phyloP scores from a whole-genome alignment of 2,888 invertebrate species.

The Dorcus parallelipipedus region DNA sequence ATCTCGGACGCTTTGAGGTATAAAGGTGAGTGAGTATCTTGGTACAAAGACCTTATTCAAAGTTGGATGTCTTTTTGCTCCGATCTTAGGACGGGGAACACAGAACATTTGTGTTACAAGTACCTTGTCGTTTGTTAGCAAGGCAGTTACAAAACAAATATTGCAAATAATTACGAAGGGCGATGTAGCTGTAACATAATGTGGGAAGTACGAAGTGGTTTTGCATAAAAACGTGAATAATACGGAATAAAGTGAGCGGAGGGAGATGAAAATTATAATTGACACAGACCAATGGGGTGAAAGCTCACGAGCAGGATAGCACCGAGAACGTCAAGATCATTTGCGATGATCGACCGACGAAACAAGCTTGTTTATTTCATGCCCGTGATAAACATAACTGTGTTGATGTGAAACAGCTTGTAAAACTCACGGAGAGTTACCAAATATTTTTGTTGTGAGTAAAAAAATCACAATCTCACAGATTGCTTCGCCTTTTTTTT shows the following conservation, averaged over 20 bases:
- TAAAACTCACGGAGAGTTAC: not conserved
- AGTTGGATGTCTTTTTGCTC: too few species aligned
- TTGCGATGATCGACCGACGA: constrained; percentile 11
- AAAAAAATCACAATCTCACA: too few species aligned
- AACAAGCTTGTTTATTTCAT: constrained; percentile 18
- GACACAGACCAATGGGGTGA: constrained; percentile 12
- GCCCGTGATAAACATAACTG: constrained; percentile 14
- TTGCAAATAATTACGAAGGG: constrained; percentile 7
- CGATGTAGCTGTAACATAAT: constrained; percentile 12
- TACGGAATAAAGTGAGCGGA: not conserved
- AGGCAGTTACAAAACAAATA: constrained; percentile 9
- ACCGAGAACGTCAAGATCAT: constrained; percentile 16
- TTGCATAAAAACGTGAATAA: constrained; percentile 9
- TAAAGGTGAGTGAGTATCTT: too few species aligned
- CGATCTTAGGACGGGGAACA: too few species aligned
- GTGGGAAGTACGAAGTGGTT: constrained; percentile 15
- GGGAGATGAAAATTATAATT: constrained; percentile 15
- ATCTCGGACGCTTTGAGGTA: too few species aligned
- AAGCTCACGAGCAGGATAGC: constrained; percentile 12
- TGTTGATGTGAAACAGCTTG: constrained; percentile 9
- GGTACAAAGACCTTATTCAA: too few species aligned
- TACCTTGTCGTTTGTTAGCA: constrained; percentile 12
- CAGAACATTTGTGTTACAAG: constrained; percentile 1
- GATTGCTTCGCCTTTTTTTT: too few species aligned
- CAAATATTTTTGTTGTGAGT: too few species aligned